A percentile compares a stretch with the other conserved stretches of the same genome.
Evolutionary conservation across 1,140 invertebrate species (phyloP).

Genomic region (Calephelis virginiensis): DNA sequence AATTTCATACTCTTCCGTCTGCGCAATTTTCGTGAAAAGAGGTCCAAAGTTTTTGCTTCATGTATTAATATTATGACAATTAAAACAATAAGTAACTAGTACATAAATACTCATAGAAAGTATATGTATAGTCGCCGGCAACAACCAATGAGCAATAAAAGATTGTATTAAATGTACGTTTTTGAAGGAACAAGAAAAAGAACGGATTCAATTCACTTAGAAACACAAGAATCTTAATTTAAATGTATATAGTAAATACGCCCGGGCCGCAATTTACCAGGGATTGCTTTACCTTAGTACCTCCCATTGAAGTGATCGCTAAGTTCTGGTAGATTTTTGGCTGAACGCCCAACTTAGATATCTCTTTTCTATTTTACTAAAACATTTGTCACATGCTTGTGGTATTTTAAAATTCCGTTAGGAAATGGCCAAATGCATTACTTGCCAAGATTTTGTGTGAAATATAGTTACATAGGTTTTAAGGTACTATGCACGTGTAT

Average conservation of each 20-base stretch:
- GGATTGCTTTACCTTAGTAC: constrained; percentile 15
- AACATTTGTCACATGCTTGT: constrained; percentile 17
- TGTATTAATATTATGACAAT: too few species aligned
- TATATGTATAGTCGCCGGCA: too few species aligned
- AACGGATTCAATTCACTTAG: not conserved
- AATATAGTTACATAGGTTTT: too few species aligned
- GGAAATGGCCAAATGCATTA: constrained; percentile 7
- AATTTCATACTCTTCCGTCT: too few species aligned
- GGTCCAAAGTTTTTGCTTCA: too few species aligned
- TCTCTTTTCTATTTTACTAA: constrained; percentile 15
- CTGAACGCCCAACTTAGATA: constrained; percentile 15
- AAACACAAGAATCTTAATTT: constrained; percentile 8
- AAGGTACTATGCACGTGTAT: too few species aligned
- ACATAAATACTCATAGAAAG: too few species aligned
- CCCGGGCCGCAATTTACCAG: constrained; percentile 11
- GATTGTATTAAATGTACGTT: too few species aligned
- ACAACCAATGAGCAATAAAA: too few species aligned
- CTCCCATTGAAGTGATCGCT: constrained; percentile 15
- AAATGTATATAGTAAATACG: constrained; percentile 11
- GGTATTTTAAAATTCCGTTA: constrained; percentile 13
- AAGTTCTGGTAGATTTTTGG: constrained; percentile 21
- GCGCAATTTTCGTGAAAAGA: too few species aligned
- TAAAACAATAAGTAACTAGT: too few species aligned
- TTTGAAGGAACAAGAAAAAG: not conserved
- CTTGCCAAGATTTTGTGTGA: constrained; percentile 1